Evolutionary conservation across 2,113 vertebrate genomes (phyloP).

Genomic region (Noctilio leporinus): DNA sequence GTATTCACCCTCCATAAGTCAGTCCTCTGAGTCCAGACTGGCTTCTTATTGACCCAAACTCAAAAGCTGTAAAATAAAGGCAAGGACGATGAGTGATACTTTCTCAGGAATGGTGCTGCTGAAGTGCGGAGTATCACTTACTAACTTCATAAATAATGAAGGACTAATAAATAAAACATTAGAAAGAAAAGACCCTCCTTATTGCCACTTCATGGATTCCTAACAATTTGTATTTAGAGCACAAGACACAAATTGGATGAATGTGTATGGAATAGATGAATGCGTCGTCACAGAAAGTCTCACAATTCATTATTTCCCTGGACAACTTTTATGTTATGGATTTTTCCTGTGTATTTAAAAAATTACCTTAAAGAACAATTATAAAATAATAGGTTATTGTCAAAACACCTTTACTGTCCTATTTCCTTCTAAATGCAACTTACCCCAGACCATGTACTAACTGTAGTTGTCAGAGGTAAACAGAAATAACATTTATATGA

Average conservation of each 20-base stretch:
- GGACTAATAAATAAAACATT: constrained; percentile 49
- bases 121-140: constrained; percentile 43
- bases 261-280: neutral
- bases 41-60: constrained; percentile 27
- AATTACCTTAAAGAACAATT: neutral
- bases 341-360: neutral
- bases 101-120: neutral
- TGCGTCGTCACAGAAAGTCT: neutral
- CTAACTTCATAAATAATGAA: constrained; percentile 59
- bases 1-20: neutral
- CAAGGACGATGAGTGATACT: neutral
- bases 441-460: neutral
- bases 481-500: neutral
- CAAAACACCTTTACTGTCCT: neutral
- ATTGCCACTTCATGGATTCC: neutral
- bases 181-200: constrained; percentile 46
- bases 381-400: neutral
- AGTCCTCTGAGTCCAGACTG: neutral
- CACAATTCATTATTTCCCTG: neutral
- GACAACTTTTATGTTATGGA: neutral
- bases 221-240: neutral
- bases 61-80: constrained; percentile 20
- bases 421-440: neutral
- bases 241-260: neutral
- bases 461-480: neutral